phyloP scores from a whole-genome alignment of 2,888 invertebrate species.

The Drosophila dives region DNA sequence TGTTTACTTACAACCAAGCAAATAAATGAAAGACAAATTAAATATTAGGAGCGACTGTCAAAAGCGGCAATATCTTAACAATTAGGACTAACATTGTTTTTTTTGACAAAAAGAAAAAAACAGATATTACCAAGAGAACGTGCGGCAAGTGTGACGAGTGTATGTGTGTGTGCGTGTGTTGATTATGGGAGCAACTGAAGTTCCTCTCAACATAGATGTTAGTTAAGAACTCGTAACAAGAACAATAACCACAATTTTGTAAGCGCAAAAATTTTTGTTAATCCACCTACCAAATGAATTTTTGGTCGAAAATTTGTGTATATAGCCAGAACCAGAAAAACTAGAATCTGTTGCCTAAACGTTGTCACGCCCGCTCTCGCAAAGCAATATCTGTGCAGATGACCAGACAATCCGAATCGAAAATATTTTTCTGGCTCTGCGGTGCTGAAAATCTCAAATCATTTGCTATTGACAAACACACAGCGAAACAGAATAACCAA shows the following conservation, averaged over 20 bases:
- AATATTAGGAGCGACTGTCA: slow-evolving; percentile 37
- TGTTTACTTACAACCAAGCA: background rate
- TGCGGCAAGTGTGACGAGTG: slow-evolving; percentile 2
- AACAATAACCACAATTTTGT: slow-evolving; percentile 45
- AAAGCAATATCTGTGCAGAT: slow-evolving; percentile 74
- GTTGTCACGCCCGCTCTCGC: slow-evolving; percentile 61
- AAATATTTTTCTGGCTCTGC: slow-evolving; percentile 57
- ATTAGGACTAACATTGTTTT: slow-evolving; percentile 7
- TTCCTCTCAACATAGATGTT: slow-evolving; percentile 11
- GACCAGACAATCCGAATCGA: slow-evolving; percentile 75
- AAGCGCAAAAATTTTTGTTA: slow-evolving; percentile 5
- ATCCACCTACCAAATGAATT: slow-evolving; percentile 52
- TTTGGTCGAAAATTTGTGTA: slow-evolving; percentile 22
- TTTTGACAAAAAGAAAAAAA: background rate
- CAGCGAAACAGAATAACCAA: slow-evolving; percentile 10
- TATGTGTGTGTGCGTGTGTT: slow-evolving; percentile 3
- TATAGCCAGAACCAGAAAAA: slow-evolving; percentile 17
- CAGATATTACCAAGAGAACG: slow-evolving; percentile 15
- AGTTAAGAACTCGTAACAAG: slow-evolving; percentile 26
- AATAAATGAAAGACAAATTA: background rate
- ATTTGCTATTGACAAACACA: slow-evolving; percentile 42
- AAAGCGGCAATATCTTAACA: slow-evolving; percentile 27
- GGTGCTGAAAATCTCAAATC: slow-evolving; percentile 38
- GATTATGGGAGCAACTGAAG: slow-evolving; percentile 17
- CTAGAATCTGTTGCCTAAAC: slow-evolving; percentile 5